Conservation (phyloP, 2,888 invertebrate genomes). For the Fabriciana adippe region DNA sequence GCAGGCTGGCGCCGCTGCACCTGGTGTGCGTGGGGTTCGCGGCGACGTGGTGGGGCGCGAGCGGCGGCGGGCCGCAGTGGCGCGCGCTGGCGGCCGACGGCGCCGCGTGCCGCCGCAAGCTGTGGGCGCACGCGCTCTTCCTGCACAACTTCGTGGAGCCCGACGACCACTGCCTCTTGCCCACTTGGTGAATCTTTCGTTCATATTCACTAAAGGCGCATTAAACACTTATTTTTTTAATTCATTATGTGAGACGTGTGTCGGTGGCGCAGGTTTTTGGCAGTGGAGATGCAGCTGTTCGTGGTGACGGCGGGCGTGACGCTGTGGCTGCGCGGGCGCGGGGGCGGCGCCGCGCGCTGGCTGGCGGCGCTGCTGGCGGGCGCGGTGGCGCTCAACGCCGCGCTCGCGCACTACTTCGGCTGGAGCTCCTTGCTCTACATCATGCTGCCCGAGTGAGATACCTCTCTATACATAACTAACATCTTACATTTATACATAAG, state of each 20-base stretch:
- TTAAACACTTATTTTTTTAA: not conserved
- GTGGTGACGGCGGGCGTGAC: conserved; percentile 49
- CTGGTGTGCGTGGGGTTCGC: conserved; percentile 58
- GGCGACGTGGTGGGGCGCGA: conserved; percentile 58
- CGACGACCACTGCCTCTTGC: conserved; percentile 60
- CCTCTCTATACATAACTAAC: not conserved
- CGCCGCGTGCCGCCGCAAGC: conserved; percentile 55
- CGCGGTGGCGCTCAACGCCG: conserved; percentile 47
- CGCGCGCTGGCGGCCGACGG: conserved; percentile 52
- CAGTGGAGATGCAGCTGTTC: conserved; percentile 66
- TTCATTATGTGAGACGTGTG: not conserved
- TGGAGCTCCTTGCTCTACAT: conserved; percentile 58
- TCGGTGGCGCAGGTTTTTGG: conserved; percentile 58
- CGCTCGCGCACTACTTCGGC: conserved; percentile 48
- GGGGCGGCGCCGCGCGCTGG: conserved; percentile 37
- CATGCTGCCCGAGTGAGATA: conserved; percentile 2
- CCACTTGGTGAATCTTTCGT: conserved; percentile 56
- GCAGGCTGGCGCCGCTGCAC: conserved; percentile 55
- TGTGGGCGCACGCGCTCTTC: conserved; percentile 61
- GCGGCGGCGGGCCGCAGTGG: conserved; percentile 60
- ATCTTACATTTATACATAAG: no score
- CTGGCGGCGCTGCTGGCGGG: conserved; percentile 17
- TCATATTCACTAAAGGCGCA: not conserved
- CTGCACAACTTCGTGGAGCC: conserved; percentile 58
- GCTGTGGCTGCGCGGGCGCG: conserved; percentile 46